Base-by-base conservation (phyloP, 2,113 vertebrate species). In the Nibea coibor region DNA sequence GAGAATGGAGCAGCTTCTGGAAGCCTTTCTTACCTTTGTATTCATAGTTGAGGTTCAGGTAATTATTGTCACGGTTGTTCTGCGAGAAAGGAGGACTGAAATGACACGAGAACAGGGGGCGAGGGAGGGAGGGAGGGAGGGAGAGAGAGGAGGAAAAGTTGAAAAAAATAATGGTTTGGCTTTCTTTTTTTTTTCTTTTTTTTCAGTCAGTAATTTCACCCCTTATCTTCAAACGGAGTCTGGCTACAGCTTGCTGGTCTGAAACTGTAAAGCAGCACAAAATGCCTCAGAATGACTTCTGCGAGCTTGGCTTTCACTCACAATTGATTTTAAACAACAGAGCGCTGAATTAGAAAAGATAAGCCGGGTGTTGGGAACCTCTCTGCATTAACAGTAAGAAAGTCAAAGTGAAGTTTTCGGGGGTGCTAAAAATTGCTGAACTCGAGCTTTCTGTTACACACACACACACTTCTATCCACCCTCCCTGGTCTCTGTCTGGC, bases 51-150 rank as follows among this genome's bases (percentile, higher is more conserved):
- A 94, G 92, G 92, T 95, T 96, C 93, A 95, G 89, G 89, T 94
- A 95, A 90, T 95, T 95, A 88, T 95, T 95, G 92, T 96, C 94
- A 22, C 93, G 92, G 93, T 94, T 95, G 90, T 92, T 94, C 90
- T 95, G 95, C 15, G 94, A 93, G 85, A 93, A 95, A 45, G 95
- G 94, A 75, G 95, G 95, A 83, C 95, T 96, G 89, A 64, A 93
- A 88, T 24, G 74, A 90, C 72, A 93, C 80, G 73, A 89, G 57
- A 58, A 82, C 42, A 72, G 42, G 61, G 54, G 0, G 11, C 35
- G 35, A 9, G 35, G 35, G 35, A 31, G 31, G 31, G 4, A 6
- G 31, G 20, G 57, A 35, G 31, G 24, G 24, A 26, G 24, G 24
- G 24, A 26, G 24, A 35, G 0, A 39, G 35, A 39, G 8, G 35